Conservation (phyloP, 2,888 invertebrate genomes). For the Phengaris arion region DNA sequence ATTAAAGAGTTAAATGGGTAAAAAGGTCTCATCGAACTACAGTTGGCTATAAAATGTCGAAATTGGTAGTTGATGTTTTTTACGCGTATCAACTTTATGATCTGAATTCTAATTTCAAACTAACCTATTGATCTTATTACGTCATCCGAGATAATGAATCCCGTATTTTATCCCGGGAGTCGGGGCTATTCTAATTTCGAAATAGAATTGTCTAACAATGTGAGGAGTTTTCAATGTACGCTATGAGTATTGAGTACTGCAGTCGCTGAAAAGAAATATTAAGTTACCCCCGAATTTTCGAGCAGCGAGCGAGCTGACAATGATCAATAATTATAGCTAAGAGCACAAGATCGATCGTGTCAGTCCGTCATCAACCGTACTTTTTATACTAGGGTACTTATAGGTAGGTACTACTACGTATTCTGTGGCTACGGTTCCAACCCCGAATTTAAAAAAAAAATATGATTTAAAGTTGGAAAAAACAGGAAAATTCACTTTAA, state of each 20-base stretch:
- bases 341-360: too few relatives aligned
- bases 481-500: too few relatives aligned
- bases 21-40: not conserved
- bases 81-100: conserved; percentile 6
- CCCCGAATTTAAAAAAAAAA: too few relatives aligned
- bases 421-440: too few relatives aligned
- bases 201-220: not conserved
- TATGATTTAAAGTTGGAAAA: too few relatives aligned
- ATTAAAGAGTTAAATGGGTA: not conserved
- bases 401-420: too few relatives aligned
- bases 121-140: conserved; percentile 15
- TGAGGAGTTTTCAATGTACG: not conserved
- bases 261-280: too few relatives aligned
- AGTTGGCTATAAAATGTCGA: conserved; percentile 2
- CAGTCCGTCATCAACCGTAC: too few relatives aligned
- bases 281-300: too few relatives aligned
- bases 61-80: not conserved
- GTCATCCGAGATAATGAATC: conserved; percentile 5
- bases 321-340: too few relatives aligned
- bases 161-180: not conserved
- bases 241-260: not conserved
- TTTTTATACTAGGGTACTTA: too few relatives aligned
- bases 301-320: too few relatives aligned
- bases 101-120: conserved; percentile 16
- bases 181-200: not conserved